These are phyloP conservation scores for Sibirionetta formosa DNA, from an alignment of 2,797 vertebrate genomes.

Conservation along the genomic window DNA sequence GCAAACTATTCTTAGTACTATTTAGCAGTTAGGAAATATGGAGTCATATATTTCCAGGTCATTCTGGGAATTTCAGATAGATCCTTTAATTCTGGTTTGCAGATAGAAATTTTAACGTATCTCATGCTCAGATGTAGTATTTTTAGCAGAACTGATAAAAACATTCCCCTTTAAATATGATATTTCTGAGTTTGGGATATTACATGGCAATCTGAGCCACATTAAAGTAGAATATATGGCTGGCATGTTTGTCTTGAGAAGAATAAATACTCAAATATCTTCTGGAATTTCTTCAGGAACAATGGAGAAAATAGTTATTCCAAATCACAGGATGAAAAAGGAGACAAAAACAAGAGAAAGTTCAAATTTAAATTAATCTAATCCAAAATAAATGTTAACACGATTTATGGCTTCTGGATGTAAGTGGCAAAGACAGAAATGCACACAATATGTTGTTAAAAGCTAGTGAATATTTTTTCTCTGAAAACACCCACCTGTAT, in stretches of 20 bases:
- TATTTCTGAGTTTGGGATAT: not conserved
- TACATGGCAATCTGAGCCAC: not conserved
- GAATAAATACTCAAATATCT: not conserved
- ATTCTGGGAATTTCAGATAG: not conserved
- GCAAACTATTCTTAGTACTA: not conserved
- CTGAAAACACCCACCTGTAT: not conserved
- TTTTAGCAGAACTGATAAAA: not conserved
- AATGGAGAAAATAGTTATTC: not conserved
- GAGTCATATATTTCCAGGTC: not conserved
- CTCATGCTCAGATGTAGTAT: not conserved
- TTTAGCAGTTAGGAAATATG: not conserved
- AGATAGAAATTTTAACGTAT: not conserved
- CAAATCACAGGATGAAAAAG: not conserved
- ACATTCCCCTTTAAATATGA: not conserved
- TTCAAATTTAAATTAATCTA: not conserved
- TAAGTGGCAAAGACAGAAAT: not conserved
- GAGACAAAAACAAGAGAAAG: not conserved
- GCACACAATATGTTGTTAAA: not conserved
- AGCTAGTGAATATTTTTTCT: not conserved
- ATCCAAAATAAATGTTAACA: not conserved
- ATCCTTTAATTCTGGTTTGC: not conserved
- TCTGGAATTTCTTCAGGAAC: not conserved
- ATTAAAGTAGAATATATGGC: not conserved
- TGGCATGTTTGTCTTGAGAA: not conserved
- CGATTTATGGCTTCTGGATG: not conserved